Percentiles rank a stretch among this genome's conserved stretches.
phyloP scores from a whole-genome alignment of 1,140 invertebrate genomes.

The Cotesia vestalis region DNA sequence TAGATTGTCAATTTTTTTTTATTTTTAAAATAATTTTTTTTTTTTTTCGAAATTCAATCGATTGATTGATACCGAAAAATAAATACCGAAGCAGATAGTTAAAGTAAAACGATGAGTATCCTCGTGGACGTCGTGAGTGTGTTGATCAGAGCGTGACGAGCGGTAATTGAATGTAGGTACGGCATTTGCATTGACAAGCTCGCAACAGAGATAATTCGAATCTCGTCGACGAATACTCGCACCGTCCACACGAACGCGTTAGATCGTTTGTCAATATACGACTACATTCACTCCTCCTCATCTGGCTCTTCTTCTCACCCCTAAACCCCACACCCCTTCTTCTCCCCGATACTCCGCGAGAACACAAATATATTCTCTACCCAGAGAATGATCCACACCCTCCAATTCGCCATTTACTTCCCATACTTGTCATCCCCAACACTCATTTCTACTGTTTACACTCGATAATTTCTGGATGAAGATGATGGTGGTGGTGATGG shows the following conservation, averaged over 20 bases:
- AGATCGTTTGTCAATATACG: constrained; percentile 64
- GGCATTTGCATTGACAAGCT: constrained; percentile 67
- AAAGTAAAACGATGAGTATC: no score
- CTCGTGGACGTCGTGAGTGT: constrained; percentile 29
- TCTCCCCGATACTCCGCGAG: neutral
- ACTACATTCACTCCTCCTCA: constrained; percentile 42
- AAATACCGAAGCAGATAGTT: no score
- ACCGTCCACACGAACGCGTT: constrained; percentile 55
- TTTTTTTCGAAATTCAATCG: no score
- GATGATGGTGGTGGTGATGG: no score
- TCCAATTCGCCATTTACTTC: constrained; percentile 8
- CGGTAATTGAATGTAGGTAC: constrained; percentile 65
- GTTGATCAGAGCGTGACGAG: constrained; percentile 65
- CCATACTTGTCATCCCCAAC: constrained; percentile 31
- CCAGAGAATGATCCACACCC: no score
- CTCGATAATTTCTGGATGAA: neutral
- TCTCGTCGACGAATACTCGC: constrained; percentile 60
- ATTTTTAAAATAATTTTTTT: no score
- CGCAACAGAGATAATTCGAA: constrained; percentile 66
- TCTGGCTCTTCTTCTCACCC: constrained; percentile 25
- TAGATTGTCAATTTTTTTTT: no score
- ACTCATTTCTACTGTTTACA: constrained; percentile 16
- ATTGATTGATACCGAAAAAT: no score
- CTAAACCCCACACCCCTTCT: neutral
- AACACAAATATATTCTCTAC: constrained; percentile 7